These are phyloP conservation scores for Caerostris extrusa DNA, from an alignment of 1,140 invertebrate species.

Conservation along the genomic window DNA sequence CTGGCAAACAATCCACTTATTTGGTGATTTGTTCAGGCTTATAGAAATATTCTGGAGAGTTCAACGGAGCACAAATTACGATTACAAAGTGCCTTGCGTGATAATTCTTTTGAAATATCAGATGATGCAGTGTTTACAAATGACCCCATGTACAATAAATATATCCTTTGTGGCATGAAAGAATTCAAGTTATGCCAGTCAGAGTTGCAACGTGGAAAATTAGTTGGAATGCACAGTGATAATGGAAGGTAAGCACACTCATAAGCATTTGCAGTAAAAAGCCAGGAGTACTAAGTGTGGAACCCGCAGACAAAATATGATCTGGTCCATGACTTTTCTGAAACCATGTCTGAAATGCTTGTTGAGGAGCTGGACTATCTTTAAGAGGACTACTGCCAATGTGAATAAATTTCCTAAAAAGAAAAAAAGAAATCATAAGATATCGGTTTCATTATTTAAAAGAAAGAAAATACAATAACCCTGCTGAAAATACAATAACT, in stretches of 20 bases:
- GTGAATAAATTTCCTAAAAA: not conserved
- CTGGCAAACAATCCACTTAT: not conserved
- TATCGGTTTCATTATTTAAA: no score
- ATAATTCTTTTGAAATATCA: not conserved
- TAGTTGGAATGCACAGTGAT: not conserved
- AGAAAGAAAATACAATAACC: no score
- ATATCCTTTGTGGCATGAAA: not conserved
- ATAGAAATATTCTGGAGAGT: slow-evolving; percentile 1
- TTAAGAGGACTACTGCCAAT: not conserved
- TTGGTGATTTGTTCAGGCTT: not conserved
- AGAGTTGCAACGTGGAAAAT: not conserved
- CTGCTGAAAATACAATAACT: no score
- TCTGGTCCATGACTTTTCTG: slow-evolving; percentile 39
- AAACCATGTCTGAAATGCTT: slow-evolving; percentile 24
- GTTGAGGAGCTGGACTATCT: not conserved
- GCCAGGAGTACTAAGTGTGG: not conserved
- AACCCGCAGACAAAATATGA: not conserved
- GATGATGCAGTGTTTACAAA: not conserved
- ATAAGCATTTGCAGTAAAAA: not conserved
- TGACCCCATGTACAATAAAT: not conserved
- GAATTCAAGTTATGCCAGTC: not conserved
- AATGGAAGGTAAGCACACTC: not conserved
- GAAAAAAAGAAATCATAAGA: not conserved
- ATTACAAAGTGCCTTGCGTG: not conserved
- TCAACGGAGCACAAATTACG: not conserved